Conservation (phyloP, 1,140 invertebrate species). For the Samia ricini region DNA sequence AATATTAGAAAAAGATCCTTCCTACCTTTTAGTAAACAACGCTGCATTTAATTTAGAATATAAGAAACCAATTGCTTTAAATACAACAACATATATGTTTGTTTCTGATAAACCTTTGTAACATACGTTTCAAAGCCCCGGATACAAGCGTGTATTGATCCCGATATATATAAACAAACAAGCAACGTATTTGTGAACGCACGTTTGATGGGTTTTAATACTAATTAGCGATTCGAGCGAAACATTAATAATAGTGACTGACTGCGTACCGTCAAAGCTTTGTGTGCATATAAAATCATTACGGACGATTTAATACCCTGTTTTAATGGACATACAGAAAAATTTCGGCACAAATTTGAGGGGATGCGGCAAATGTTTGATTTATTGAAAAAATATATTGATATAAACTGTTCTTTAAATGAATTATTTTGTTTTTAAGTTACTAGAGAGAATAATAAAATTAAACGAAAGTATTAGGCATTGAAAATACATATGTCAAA, state of each 20-base stretch:
- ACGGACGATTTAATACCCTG: constrained; percentile 31
- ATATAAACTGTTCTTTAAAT: background rate
- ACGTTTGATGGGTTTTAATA: constrained; percentile 37
- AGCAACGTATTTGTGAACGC: constrained; percentile 31
- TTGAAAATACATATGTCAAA: too few relatives aligned
- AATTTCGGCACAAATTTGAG: background rate
- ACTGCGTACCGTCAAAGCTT: constrained; percentile 42
- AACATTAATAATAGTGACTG: constrained; percentile 41
- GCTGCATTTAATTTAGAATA: background rate
- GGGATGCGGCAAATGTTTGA: background rate
- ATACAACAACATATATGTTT: background rate
- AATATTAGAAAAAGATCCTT: too few relatives aligned
- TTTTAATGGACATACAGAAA: background rate
- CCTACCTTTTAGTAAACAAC: too few relatives aligned
- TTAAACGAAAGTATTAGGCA: background rate
- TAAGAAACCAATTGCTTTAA: background rate
- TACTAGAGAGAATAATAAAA: background rate
- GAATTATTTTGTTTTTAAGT: background rate
- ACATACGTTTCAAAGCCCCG: constrained; percentile 25
- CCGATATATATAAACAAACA: constrained; percentile 22
- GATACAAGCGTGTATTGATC: constrained; percentile 17
- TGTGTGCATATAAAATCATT: constrained; percentile 58
- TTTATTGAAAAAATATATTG: background rate
- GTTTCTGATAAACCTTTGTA: constrained; percentile 54
- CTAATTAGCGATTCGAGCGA: constrained; percentile 51